Evolutionary conservation across 2,797 vertebrate genomes (phyloP).

Genomic region (Octomys mimax): DNA sequence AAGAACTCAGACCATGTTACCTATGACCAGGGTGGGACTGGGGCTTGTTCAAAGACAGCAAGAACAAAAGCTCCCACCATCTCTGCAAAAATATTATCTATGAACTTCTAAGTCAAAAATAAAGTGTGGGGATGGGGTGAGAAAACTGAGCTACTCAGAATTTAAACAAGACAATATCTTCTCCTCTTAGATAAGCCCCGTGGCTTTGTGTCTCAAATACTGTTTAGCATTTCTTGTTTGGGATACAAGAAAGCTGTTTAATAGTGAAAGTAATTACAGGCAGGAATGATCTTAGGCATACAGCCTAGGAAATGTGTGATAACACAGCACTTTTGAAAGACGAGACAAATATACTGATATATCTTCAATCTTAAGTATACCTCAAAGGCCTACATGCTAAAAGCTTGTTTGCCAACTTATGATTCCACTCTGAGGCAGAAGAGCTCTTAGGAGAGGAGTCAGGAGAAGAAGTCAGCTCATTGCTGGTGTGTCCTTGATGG

Average conservation of each 20-base stretch:
- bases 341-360: background rate
- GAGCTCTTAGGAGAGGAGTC: background rate
- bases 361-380: background rate
- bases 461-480: background rate
- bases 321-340: constrained; percentile 21
- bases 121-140: background rate
- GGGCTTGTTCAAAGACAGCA: background rate
- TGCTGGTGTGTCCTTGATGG: fast-evolving
- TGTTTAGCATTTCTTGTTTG: background rate
- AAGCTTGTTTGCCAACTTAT: background rate
- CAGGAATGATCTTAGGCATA: background rate
- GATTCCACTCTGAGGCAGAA: background rate
- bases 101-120: constrained; percentile 28
- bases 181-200: background rate
- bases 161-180: background rate
- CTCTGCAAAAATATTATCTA: constrained; percentile 13
- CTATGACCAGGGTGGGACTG: background rate
- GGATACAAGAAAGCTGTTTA: constrained; percentile 1
- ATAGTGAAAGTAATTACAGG: background rate
- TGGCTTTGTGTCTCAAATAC: background rate
- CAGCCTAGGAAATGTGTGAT: background rate
- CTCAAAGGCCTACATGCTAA: background rate
- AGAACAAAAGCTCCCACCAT: background rate
- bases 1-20: background rate
- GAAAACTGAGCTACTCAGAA: background rate